These are phyloP conservation scores for Danio albolineatus DNA, from an alignment of 2,797 vertebrate species.

Conservation along the genomic window DNA sequence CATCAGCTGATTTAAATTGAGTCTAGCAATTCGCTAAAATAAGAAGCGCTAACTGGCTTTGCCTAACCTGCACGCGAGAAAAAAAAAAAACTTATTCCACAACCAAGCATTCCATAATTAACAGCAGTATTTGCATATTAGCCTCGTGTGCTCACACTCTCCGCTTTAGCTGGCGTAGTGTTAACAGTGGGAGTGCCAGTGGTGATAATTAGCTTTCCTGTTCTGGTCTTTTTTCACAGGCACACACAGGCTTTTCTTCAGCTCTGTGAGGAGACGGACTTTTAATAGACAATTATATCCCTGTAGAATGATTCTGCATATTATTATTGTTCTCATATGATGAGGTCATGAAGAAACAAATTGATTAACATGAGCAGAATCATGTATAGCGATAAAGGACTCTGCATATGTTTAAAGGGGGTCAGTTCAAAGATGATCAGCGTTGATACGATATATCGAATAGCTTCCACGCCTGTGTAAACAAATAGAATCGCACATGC, in stretches of 20 bases:
- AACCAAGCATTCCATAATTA: slow-evolving; percentile 72
- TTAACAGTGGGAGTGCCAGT: slow-evolving; percentile 42
- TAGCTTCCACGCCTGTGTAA: slow-evolving; percentile 22
- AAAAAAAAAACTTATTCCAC: slow-evolving; percentile 24
- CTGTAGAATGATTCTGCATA: slow-evolving; percentile 3
- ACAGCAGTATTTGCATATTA: slow-evolving; percentile 76
- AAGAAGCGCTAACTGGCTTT: neutral
- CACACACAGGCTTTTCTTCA: slow-evolving; percentile 29
- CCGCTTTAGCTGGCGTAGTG: slow-evolving; percentile 10
- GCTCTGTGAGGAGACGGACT: neutral
- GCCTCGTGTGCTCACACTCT: slow-evolving; percentile 68
- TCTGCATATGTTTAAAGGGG: slow-evolving; percentile 11
- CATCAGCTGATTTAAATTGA: neutral
- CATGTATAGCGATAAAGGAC: slow-evolving; percentile 13
- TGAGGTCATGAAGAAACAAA: slow-evolving; percentile 26
- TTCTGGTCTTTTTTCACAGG: slow-evolving; percentile 42
- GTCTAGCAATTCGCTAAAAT: neutral
- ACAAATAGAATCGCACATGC: slow-evolving; percentile 38
- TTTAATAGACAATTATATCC: slow-evolving; percentile 26
- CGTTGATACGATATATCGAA: slow-evolving; percentile 36
- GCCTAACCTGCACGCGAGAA: neutral
- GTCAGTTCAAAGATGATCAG: slow-evolving; percentile 42
- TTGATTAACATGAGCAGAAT: slow-evolving; percentile 14
- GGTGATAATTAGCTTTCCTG: slow-evolving; percentile 58
- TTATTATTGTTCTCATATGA: neutral